phyloP scores from a whole-genome alignment of 2,113 vertebrate species.

The Burhinus oedicnemus region DNA sequence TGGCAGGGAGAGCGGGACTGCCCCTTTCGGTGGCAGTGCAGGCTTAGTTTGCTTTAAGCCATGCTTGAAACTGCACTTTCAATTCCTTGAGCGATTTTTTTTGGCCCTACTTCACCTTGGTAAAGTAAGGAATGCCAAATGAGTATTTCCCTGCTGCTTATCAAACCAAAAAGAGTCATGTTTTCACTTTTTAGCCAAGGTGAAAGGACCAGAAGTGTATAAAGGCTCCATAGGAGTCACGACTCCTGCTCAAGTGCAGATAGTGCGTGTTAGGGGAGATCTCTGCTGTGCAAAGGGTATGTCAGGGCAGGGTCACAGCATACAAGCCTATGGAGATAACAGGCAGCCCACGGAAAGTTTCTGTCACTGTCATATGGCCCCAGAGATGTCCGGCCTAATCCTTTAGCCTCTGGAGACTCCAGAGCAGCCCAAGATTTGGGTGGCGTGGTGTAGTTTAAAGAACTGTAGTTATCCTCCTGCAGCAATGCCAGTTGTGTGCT shows the following conservation, averaged over 20 bases:
- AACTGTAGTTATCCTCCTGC: not conserved
- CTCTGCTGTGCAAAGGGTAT: not conserved
- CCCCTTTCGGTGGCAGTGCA: conserved; percentile 37
- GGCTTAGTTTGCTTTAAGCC: conserved; percentile 1
- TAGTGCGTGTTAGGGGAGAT: not conserved
- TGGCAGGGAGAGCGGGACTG: not conserved
- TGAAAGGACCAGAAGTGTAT: not conserved
- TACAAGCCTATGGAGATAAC: not conserved
- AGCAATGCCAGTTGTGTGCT: not conserved
- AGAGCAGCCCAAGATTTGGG: not conserved
- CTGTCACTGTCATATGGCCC: not conserved
- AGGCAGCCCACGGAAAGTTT: not conserved
- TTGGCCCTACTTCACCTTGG: not conserved
- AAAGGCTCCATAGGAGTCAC: not conserved
- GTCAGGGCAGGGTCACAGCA: not conserved
- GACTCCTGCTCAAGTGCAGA: not conserved
- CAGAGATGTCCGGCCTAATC: not conserved
- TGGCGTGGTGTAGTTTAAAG: not conserved
- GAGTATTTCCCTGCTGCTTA: not conserved
- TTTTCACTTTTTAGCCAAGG: not conserved
- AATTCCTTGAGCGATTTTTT: not conserved
- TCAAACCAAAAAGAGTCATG: not conserved
- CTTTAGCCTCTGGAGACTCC: not conserved
- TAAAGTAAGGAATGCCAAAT: not conserved
- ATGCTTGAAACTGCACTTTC: not conserved